Evolutionary conservation across 2,113 vertebrate species (phyloP).

Genomic region (Rhinolophus ferrumequinum): DNA sequence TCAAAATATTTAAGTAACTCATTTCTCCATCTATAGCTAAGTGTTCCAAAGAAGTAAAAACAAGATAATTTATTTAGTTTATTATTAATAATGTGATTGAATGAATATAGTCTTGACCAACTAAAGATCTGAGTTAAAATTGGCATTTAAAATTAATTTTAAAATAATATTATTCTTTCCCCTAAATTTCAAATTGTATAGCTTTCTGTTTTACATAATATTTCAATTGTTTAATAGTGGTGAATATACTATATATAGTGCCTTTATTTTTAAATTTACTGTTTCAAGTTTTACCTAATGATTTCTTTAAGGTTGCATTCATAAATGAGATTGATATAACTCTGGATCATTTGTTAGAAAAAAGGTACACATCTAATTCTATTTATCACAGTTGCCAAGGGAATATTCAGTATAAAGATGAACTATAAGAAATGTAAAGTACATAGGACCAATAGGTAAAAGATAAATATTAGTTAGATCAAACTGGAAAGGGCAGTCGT

Average conservation of each 20-base stretch:
- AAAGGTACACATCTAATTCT: neutral
- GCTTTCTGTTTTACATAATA: neutral
- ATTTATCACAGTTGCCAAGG: neutral
- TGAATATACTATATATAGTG: neutral
- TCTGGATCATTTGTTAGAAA: neutral
- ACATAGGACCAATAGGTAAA: neutral
- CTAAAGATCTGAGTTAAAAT: neutral
- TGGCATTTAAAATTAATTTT: constrained; percentile 22
- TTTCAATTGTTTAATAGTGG: neutral
- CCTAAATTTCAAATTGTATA: constrained; percentile 20
- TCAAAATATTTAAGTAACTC: constrained; percentile 2
- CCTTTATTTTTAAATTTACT: neutral
- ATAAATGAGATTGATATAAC: neutral
- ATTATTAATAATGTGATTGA: neutral
- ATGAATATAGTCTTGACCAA: neutral
- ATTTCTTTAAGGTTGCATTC: neutral
- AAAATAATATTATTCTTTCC: neutral
- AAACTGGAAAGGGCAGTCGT: neutral
- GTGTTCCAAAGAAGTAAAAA: neutral
- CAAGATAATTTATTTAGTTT: neutral
- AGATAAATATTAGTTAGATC: neutral
- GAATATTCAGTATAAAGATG: neutral
- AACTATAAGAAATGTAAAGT: neutral
- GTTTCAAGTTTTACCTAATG: neutral
- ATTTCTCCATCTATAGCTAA: neutral